Evolutionary conservation across 2,797 vertebrate genomes (phyloP).

Genomic region (Thripadectes ignobilis): DNA sequence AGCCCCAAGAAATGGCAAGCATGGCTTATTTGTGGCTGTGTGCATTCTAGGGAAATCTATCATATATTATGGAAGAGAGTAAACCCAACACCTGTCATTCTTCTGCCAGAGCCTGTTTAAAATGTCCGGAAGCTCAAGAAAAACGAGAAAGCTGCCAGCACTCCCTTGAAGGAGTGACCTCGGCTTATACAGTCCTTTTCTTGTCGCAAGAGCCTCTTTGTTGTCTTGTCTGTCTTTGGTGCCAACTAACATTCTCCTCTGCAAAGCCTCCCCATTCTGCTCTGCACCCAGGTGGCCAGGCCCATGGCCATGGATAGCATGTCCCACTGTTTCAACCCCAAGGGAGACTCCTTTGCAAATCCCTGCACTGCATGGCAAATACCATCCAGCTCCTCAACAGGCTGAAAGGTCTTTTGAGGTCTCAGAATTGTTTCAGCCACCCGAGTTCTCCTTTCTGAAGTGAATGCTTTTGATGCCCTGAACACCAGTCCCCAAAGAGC

Average conservation of each 20-base stretch:
- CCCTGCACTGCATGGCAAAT: neutral
- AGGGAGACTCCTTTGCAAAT: slow-evolving; percentile 10
- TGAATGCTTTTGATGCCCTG: slow-evolving; percentile 37
- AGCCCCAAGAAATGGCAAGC: neutral
- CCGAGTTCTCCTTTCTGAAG: slow-evolving; percentile 45
- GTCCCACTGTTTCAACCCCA: neutral
- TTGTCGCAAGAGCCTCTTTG: neutral
- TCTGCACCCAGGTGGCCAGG: neutral
- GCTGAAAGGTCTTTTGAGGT: slow-evolving; percentile 1
- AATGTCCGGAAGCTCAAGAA: neutral
- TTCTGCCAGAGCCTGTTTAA: neutral
- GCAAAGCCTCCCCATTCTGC: neutral
- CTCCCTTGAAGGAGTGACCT: neutral
- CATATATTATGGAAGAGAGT: neutral
- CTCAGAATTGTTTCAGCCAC: slow-evolving; percentile 27
- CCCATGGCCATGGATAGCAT: neutral
- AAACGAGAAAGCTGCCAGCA: neutral
- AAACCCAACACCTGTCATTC: neutral
- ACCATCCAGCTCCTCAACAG: neutral
- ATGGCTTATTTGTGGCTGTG: neutral
- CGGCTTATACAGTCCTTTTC: accelerated
- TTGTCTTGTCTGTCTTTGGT: neutral
- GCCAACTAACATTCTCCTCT: neutral
- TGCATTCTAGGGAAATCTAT: neutral
- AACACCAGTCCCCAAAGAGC: slow-evolving; percentile 31